Base-by-base conservation (phyloP, 2,113 vertebrate genomes). In the Amazona vittata region DNA sequence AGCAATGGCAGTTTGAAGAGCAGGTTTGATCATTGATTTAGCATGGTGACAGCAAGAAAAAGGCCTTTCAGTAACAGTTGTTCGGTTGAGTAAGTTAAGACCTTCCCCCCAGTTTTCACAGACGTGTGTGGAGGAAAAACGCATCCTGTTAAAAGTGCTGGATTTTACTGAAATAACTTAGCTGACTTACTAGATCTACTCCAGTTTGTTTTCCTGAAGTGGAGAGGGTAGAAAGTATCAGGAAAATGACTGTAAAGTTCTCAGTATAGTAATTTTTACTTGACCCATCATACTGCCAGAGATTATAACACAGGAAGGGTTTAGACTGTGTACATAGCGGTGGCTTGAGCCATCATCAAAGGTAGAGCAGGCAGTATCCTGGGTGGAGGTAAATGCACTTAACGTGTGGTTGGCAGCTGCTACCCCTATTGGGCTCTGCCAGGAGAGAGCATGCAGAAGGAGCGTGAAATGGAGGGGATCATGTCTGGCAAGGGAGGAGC, bases 1-100 rank as follows among this genome's bases (percentile, higher is more conserved):
- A 62, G 64, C 1, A 9, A 18, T 46, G 55, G 29, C 0, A 0
- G 26, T 24, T 46, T 60, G 68, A 43, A 0, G 4, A 12, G 47
- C 35, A n/a, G 60, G 43, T 67, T n/a, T 41, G 15, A 5, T 35
- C 6, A 1, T 63, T 47, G 60, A 11, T 86, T 92, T 82, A 41
- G 55, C 6, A 8, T 9, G 37, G 47, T 64, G 52, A 49, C 15
- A 43, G 80, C 43, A 35, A 47, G 70, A 14, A n/a, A 78, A 67
- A 55, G n/a, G 15, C 59, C 25, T 84, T 93, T 92, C 1, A 2
- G 0, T 63, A 43, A 13, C 4, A 47, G 1, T 64, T 17, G 7
- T 81, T 44, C 21, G 22, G 8, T n/a, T 63, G 35, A 79, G 17
- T 37, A 76, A 55, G 11, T 50, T 25, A 33, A 46, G 75, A 28